Conservation (phyloP, 2,888 invertebrate genomes). For the Morpho achilles region DNA sequence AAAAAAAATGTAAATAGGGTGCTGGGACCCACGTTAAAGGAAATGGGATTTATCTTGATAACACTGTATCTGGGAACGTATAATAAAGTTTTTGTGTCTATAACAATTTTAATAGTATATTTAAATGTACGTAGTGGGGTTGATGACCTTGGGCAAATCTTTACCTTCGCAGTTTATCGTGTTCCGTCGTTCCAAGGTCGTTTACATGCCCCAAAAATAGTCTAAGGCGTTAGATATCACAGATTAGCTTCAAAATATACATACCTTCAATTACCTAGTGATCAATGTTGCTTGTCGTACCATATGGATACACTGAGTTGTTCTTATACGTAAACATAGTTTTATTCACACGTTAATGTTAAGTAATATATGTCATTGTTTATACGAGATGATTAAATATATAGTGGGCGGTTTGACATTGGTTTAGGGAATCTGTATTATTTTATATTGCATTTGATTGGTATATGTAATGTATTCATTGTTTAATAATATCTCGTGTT, state of each 20-base stretch:
- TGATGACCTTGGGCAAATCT: slow-evolving; percentile 36
- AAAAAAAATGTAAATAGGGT: slow-evolving; percentile 15
- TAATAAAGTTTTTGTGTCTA: slow-evolving; percentile 53
- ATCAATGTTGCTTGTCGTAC: slow-evolving; percentile 72
- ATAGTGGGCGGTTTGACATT: slow-evolving; percentile 14
- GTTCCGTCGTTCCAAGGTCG: slow-evolving; percentile 34
- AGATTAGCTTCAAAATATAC: slow-evolving; percentile 70
- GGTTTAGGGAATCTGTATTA: slow-evolving; percentile 3
- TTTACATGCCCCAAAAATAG: slow-evolving; percentile 38
- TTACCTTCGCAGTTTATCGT: slow-evolving; percentile 17
- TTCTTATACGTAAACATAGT: slow-evolving; percentile 74
- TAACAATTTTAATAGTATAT: slow-evolving; percentile 53
- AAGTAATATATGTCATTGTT: slow-evolving; percentile 60
- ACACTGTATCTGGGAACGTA: slow-evolving; percentile 29
- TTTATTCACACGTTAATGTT: slow-evolving; percentile 68
- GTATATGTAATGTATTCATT: too few species aligned
- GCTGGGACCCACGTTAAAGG: slow-evolving; percentile 56
- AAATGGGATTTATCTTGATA: slow-evolving; percentile 34
- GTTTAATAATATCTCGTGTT: too few species aligned
- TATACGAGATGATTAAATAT: slow-evolving; percentile 48
- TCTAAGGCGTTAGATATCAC: slow-evolving; percentile 65
- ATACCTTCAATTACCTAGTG: slow-evolving; percentile 52
- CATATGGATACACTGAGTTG: slow-evolving; percentile 62
- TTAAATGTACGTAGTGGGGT: slow-evolving; percentile 32
- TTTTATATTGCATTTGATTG: neutral